Evolutionary conservation across 2,888 invertebrate genomes (phyloP).

Genomic region (Plagiodera versicolora): DNA sequence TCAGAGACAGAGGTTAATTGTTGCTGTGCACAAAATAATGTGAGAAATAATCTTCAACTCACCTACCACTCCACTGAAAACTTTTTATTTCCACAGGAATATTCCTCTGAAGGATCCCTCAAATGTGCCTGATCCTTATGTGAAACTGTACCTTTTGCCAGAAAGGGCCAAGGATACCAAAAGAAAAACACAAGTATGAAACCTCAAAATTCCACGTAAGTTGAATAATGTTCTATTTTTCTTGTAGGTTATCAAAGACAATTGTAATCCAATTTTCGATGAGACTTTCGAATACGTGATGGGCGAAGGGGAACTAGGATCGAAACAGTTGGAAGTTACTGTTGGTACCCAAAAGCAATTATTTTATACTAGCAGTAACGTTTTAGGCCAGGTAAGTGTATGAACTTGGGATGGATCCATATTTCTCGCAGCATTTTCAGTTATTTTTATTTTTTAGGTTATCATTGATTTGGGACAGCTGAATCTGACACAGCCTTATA

Average conservation of each 20-base stretch:
- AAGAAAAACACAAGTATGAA: constrained; percentile 73
- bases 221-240: constrained; percentile 41
- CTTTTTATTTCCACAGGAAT: constrained; percentile 58
- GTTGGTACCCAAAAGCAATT: constrained; percentile 88
- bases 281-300: constrained; percentile 89
- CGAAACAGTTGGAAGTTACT: constrained; percentile 78
- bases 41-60: constrained; percentile 56
- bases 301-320: constrained; percentile 76
- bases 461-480: constrained; percentile 68
- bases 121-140: constrained; percentile 87
- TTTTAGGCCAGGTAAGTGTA: constrained; percentile 73
- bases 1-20: constrained; percentile 77
- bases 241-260: constrained; percentile 75
- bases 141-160: constrained; percentile 82
- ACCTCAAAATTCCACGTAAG: background rate
- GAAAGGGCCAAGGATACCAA: constrained; percentile 84
- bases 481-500: constrained; percentile 72
- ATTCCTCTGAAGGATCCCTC: constrained; percentile 78
- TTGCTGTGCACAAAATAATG: constrained; percentile 89
- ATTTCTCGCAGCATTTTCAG: background rate
- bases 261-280: constrained; percentile 88
- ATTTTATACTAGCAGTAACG: constrained; percentile 76
- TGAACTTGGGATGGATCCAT: background rate
- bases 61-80: constrained; percentile 40
- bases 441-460: constrained; percentile 57